Base-by-base conservation (phyloP, 2,888 invertebrate genomes). In the Nysson spinosus region DNA sequence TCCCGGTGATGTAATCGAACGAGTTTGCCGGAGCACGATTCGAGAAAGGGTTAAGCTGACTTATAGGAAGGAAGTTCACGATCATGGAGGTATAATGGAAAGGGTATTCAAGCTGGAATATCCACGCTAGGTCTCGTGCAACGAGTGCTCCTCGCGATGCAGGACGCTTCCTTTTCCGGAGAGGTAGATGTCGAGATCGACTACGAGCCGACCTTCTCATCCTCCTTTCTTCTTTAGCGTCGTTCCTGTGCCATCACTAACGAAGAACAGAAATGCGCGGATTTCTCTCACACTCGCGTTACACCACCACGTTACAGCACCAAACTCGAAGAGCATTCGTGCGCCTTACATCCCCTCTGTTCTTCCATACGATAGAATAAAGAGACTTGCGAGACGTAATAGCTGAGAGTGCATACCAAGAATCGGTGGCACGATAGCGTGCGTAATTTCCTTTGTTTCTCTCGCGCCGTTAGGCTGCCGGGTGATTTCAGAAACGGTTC, bases 391-490 rank as follows among this genome's bases (percentile, higher is more conserved):
- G 12, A n/a, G 19, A 17, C 28, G 22, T 37, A 19, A 9, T 5
- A 14, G 50, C 14, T 20, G 28, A 16, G 20, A 12, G 44, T 22
- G 55, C 55, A 43, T 22, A 58, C 56, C 42, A 2, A 12, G 51
- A 56, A 32, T 54, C 63, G 55, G 57, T 64, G 64, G 66, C 64
- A 49, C 72, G 74, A 63, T 69, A 47, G 61, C 44, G 46, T 69
- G 72, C 67, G 69, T 71, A 70, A 77, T 79, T 75, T 69, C 64
- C 70, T 77, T 78, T 77, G 75, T 79, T 69, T 73, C 70, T 44
- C 35, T 46, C 28, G 61, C 57, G 60, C 55, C 64, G 70, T 72
- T 61, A 66, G 35, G n/a, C 72, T 67, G 70, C 57, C 57, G 66
- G 62, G 69, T 65, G 70, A 73, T 74, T 74, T 74, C 61, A 65